A percentile compares a stretch with the other conserved stretches of the same genome.
Evolutionary conservation across 2,113 vertebrate species (phyloP).

Genomic region (Coptodon bakossiorum): DNA sequence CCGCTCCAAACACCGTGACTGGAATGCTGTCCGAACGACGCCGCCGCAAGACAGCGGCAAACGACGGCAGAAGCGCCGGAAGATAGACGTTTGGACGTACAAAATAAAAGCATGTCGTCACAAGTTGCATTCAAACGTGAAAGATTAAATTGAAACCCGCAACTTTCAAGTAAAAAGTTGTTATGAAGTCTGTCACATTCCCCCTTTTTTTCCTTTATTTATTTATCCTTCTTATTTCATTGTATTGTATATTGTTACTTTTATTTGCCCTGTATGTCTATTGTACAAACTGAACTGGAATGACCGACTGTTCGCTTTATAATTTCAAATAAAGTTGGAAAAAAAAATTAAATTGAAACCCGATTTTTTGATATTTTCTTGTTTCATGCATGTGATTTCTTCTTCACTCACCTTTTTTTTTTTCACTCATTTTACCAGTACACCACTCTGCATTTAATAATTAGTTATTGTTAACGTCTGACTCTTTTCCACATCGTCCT

Average conservation of each 20-base stretch:
- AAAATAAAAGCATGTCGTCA: conserved; percentile 7
- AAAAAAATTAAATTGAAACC: neutral
- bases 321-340: too few species aligned
- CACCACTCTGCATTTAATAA: neutral
- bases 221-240: too few species aligned
- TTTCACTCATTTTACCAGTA: neutral
- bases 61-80: neutral
- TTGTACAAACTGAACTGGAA: too few species aligned
- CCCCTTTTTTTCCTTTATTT: too few species aligned
- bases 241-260: too few species aligned
- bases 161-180: too few species aligned
- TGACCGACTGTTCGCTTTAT: too few species aligned
- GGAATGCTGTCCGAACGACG: conserved; percentile 41
- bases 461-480: accelerated
- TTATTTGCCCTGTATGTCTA: too few species aligned
- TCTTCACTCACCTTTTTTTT: neutral
- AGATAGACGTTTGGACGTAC: accelerated
- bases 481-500: accelerated
- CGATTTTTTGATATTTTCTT: neutral
- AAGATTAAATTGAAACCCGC: neutral
- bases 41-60: neutral
- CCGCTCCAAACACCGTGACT: neutral
- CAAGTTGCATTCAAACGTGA: neutral
- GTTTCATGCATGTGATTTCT: neutral
- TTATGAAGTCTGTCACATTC: too few species aligned